Evolutionary conservation across 2,888 invertebrate species (phyloP), one percentile per base, ranked within the genome.

Genomic region (Mellilla xanthometata): DNA sequence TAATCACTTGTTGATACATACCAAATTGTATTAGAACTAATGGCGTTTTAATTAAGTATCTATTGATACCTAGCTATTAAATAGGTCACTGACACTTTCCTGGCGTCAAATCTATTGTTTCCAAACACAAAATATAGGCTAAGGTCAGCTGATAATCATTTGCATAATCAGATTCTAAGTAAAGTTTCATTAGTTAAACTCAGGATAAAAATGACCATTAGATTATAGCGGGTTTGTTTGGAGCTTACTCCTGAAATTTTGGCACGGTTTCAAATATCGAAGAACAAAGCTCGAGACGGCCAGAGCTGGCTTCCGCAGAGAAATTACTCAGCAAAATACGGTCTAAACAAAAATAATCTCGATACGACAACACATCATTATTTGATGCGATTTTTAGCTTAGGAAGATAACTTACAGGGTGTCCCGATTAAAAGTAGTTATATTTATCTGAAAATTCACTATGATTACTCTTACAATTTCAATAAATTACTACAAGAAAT

Each of bases 321-420:
- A 8, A 27, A 35, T 35, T 35, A 35, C 35, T 35, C 35, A 35
- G 35, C 35, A 35, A n/a, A 35, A 35, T 35, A 35, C 11, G 34
- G 12, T 5, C 26, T 27, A 9, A 35, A 27, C 35, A 35, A 24
- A 24, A 24, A 24, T 24, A 24, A 24, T 24, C 8, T 7, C 7
- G 6, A 28, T 28, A 11, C 28, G 11, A 28, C 6, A 26, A 11
- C 10, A 28, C 28, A 11, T 28, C 10, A 8, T 24, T 24, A 5
- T n/a, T 8, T 24, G 8, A 3, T n/a, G 24, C 24, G n/a, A n/a
- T n/a, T n/a, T 3, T n/a, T 8, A 3, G 24, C n/a, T n/a, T 1
- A 24, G 4, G 8, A 24, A 24, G 24, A 3, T n/a, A n/a, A 24
- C 24, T 24, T 24, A 24, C 24, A 19, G 24, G 24, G 8, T 19